Evolutionary conservation across 2,888 invertebrate species (phyloP), one percentile per base, ranked within the genome.

Genomic region (Ophion ellenae): DNA sequence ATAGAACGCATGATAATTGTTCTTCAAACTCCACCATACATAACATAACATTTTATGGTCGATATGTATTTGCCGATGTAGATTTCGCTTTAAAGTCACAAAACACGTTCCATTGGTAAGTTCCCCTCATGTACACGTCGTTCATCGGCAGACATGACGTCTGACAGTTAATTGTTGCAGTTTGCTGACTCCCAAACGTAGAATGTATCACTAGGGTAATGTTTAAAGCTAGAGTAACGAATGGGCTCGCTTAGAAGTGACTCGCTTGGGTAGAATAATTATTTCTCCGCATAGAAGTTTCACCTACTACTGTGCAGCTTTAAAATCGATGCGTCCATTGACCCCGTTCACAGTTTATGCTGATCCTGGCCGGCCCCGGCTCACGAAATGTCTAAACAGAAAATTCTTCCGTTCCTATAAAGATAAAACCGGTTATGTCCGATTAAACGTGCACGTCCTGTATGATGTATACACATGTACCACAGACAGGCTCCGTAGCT

Each of bases 361-460:
- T 75, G 66, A 71, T 73, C 17, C 64, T 45, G 36, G 32, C 45
- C 57, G 40, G 57, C 67, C 69, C 45, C 70, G 78, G 45, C 45
- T 69, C 45, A 77, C 78, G 70, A 61, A 78, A 78, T 69, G 69
- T 78, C 78, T 59, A 45, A 78, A 67, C 69, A 69, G 78, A 70
- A 57, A 69, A 78, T 78, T 78, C 78, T 78, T 69, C 59, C 66
- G 82, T 79, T 69, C 66, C 73, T 45, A 80, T 71, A 75, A 87
- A 85, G 87, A 81, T 87, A 78, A 83, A 85, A 87, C 87, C 87
- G 85, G 87, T 87, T 87, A 14, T 75, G 24, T 20, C 20, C 74
- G 24, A 70, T 70, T 47, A 47, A 45, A 70, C 47, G 24, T 47
- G 47, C 17, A 70, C 6, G 47, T 28, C 2, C 7, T 1, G 17